Evolutionary conservation across 37 sponge, comb jelly and placozoan genomes (phyloP).

Genomic region (Diacarnus erythraeanus): DNA sequence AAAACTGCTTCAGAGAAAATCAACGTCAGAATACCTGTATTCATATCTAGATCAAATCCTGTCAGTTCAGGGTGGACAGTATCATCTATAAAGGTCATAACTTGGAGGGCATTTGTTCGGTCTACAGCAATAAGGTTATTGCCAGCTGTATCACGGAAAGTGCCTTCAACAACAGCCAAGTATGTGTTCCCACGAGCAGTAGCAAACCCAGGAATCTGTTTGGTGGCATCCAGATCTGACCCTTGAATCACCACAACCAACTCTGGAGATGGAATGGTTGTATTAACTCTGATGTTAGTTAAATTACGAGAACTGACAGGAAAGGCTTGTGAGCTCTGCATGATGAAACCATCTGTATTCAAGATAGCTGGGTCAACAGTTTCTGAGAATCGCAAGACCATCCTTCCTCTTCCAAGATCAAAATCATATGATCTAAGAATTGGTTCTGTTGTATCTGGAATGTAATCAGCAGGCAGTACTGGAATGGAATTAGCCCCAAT

Average conservation of each 20-base stretch:
- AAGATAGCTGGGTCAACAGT: slow-evolving; percentile 74
- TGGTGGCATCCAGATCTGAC: slow-evolving; percentile 63
- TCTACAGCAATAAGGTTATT: slow-evolving; percentile 40
- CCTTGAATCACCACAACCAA: slow-evolving; percentile 22
- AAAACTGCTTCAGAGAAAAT: slow-evolving; percentile 71
- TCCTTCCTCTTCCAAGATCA: slow-evolving; percentile 48
- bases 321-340: slow-evolving; percentile 73
- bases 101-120: slow-evolving; percentile 51
- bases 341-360: slow-evolving; percentile 39
- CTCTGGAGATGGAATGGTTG: slow-evolving; percentile 23
- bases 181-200: slow-evolving; percentile 80
- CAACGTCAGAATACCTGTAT: slow-evolving; percentile 71
- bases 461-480: slow-evolving; percentile 10
- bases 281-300: slow-evolving; percentile 16
- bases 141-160: slow-evolving; percentile 70
- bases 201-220: slow-evolving; percentile 73
- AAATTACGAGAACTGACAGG: slow-evolving; percentile 43
- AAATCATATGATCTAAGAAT: slow-evolving; percentile 65
- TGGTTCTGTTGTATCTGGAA: slow-evolving; percentile 70
- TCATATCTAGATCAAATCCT: slow-evolving; percentile 72
- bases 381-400: slow-evolving; percentile 71
- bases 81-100: slow-evolving; percentile 42
- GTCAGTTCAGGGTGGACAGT: slow-evolving; percentile 45
- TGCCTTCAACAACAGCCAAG: slow-evolving; percentile 34
- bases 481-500: slow-evolving; percentile 3